Percentiles rank a stretch among this genome's conserved stretches.
Conservation (phyloP, 1,140 invertebrate genomes). For the Heliconius hewitsoni region DNA sequence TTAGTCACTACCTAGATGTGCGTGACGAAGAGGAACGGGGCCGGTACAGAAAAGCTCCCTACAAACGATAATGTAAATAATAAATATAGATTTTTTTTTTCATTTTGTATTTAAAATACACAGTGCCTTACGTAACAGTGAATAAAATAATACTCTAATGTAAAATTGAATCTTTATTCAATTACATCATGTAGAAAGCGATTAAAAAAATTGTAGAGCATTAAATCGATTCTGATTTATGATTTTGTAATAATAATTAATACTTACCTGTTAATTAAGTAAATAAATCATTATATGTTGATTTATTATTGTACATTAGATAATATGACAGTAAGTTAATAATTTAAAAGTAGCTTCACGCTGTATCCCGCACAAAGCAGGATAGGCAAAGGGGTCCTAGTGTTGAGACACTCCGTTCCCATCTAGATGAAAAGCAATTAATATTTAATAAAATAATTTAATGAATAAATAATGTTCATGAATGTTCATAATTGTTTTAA, state of each 20-base stretch:
- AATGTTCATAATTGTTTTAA: background rate
- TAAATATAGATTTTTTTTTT: too few relatives aligned
- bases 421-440: too few relatives aligned
- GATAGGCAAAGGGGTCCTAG: too few relatives aligned
- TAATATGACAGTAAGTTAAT: background rate
- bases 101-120: background rate
- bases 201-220: background rate
- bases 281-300: background rate
- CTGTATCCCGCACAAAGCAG: too few relatives aligned
- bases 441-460: background rate
- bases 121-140: conserved; percentile 16
- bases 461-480: background rate
- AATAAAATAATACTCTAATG: conserved; percentile 8
- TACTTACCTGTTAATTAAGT: background rate
- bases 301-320: background rate
- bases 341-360: background rate
- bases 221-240: background rate
- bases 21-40: conserved; percentile 85
- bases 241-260: background rate
- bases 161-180: background rate
- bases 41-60: conserved; percentile 85
- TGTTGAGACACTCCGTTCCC: too few relatives aligned
- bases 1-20: conserved; percentile 88
- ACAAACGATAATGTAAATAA: conserved; percentile 79
- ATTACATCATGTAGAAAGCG: background rate